Base-by-base conservation (phyloP, 2,888 invertebrate species). In the Cryptocephalus primarius region DNA sequence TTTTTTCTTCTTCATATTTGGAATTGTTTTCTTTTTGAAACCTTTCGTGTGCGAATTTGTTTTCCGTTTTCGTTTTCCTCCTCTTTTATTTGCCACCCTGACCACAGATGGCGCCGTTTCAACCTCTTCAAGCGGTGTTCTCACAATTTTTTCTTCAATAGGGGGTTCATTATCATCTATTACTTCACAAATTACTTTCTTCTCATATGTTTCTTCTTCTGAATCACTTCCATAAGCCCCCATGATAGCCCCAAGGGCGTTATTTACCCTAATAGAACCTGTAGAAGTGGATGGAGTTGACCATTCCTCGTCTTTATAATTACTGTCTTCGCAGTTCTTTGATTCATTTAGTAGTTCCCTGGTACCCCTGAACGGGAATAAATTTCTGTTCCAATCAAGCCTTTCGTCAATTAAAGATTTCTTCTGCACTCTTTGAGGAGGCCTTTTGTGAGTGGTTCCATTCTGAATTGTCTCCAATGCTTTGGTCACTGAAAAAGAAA, bases 181-280 rank as follows among this genome's bases (percentile, higher is more conserved):
- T 42, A 46, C 49, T 10, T 46, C 48, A n/a, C n/a, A n/a, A n/a
- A n/a, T n/a, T 6, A 22, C 22, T 22, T 22, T 22, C 22, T 22
- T 22, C 22, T 22, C 22, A 2, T 4, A 22, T 6, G 22, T 22
- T 9, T 49, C 46, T 33, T 47, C 48, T 43, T 66, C 64, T 41
- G 76, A 75, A 61, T 75, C 76, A 48, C 77, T 75, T 47, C 74
- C 73, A 69, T 80, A 81, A 46, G 76, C 73, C 56, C 73, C 72
- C 58, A 80, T 77, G 22, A 81, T 66, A 45, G 73, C 72, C 40
- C 75, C 73, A 50, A 81, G 63, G 10, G 79, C 77, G 55, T 73
- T 75, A 63, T 76, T 79, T 8, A 78, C 48, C 43, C 57, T 53
- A 8, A 62, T 51, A 36, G 52, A 42, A 47, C 34, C 42, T 42